A percentile compares a stretch with the other conserved stretches of the same genome.
These are phyloP conservation scores for Nothocercus julius DNA, from an alignment of 2,113 vertebrate species.

Conservation along the genomic window DNA sequence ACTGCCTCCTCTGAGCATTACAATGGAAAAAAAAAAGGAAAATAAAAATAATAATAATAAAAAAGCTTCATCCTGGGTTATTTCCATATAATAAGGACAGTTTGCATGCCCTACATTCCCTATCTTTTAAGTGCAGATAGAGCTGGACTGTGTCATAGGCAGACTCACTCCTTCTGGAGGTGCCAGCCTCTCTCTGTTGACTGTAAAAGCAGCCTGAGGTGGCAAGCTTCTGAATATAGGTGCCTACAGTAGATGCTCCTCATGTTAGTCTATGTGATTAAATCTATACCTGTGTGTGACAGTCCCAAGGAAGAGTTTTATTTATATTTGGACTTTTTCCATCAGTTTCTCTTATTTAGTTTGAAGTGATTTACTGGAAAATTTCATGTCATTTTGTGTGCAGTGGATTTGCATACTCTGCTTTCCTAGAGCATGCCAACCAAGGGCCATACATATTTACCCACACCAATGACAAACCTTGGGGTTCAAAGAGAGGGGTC, in stretches of 20 bases:
- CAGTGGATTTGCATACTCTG: background rate
- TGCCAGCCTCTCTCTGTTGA: background rate
- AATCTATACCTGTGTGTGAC: background rate
- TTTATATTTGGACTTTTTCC: background rate
- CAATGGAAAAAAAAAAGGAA: background rate
- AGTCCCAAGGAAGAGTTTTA: background rate
- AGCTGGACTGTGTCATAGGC: background rate
- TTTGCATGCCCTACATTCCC: background rate
- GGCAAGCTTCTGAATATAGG: background rate
- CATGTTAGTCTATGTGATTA: background rate
- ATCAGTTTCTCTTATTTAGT: background rate
- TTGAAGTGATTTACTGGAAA: background rate
- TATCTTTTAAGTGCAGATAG: background rate
- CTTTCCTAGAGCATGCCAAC: background rate
- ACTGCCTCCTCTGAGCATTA: background rate
- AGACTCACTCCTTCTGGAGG: fast-evolving
- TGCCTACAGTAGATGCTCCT: background rate
- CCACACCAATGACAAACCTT: background rate
- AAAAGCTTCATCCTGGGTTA: background rate
- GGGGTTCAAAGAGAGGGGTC: background rate
- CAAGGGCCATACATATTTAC: background rate
- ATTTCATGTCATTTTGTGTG: background rate
- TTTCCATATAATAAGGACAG: background rate
- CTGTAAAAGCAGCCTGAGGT: background rate
- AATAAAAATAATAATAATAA: background rate